Evolutionary conservation across 2,797 vertebrate species (phyloP).

Genomic region (Halcyon smyrnensis): DNA sequence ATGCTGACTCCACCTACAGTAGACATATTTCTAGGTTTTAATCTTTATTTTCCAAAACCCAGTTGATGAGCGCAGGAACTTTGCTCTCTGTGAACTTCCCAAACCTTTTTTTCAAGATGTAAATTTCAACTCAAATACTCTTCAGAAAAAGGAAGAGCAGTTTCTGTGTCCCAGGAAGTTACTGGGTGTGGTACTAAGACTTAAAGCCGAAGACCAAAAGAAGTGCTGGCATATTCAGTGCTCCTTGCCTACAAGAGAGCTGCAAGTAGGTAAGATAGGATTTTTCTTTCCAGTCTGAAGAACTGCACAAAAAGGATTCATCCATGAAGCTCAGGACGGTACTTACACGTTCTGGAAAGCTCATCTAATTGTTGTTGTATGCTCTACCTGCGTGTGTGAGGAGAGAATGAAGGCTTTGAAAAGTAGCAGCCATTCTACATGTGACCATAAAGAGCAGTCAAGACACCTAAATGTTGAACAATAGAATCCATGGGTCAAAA

Average conservation of each 20-base stretch:
- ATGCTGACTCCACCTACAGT: background rate
- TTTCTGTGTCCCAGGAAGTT: background rate
- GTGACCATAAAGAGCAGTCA: background rate
- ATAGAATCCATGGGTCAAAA: background rate
- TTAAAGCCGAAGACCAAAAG: background rate
- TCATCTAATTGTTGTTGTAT: background rate
- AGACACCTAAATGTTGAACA: background rate
- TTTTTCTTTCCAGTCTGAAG: background rate
- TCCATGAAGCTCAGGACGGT: background rate
- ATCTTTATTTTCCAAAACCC: background rate
- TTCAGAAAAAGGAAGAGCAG: background rate
- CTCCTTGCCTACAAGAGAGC: background rate
- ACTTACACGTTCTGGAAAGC: background rate
- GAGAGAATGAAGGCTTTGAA: background rate
- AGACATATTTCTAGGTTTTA: background rate
- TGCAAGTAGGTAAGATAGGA: background rate
- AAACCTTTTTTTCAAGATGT: background rate
- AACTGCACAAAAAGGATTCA: background rate
- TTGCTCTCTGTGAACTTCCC: background rate
- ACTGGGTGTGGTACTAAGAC: background rate
- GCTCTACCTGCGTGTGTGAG: background rate
- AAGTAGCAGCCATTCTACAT: background rate
- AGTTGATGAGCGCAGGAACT: background rate
- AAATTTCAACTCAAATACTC: background rate
- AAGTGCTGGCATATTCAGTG: background rate